Evolutionary conservation across 2,797 vertebrate species (phyloP), one percentile per base, ranked within the genome.

Genomic region (Psittacula echo): DNA sequence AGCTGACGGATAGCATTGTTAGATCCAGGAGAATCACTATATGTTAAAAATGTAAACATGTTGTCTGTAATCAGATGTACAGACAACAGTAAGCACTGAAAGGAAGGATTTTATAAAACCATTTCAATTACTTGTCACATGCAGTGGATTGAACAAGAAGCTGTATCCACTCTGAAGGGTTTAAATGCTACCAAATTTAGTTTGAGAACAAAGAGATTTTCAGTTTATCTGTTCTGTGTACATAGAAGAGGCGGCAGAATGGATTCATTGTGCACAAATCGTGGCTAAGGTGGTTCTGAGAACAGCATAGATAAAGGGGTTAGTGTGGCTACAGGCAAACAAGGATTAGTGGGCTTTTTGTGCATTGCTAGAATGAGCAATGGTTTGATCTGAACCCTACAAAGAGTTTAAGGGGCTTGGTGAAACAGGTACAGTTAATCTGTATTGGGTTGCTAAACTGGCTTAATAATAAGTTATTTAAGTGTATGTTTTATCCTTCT

Each of bases 181-280:
- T 87, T 89, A 86, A 94, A 73, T 87, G 41, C 19, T 16, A 73
- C 45, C 27, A 66, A 88, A 53, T 23, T 92, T 68, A 79, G 23
- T 87, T 58, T 81, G 70, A 78, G 76, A 93, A 93, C 78, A 95
- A 94, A 91, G 73, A 78, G 58, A n/a, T 93, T 89, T 89, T 95
- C 82, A 82, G n/a, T 89, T 86, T 93, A 20, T 76, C 70, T 77
- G 37, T 68, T 93, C 61, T 65, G 27, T 66, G 15, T 82, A 62
- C 23, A 27, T 27, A 84, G 71, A 64, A 85, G 29, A 92, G 32
- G 50, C 62, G 76, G 62, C 72, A 94, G 86, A 94, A 96, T 78
- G 30, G 61, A 85, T 90, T 79, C 4, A 0, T 93, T 90, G 77
- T 95, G 54, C 62, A 78, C 37, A 78, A 85, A 75, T 74, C 22